Percentiles rank a stretch among this genome's conserved stretches.
phyloP scores from a whole-genome alignment of 53 echinoderm and acorn worm genomes.

The Arbacia lixula region DNA sequence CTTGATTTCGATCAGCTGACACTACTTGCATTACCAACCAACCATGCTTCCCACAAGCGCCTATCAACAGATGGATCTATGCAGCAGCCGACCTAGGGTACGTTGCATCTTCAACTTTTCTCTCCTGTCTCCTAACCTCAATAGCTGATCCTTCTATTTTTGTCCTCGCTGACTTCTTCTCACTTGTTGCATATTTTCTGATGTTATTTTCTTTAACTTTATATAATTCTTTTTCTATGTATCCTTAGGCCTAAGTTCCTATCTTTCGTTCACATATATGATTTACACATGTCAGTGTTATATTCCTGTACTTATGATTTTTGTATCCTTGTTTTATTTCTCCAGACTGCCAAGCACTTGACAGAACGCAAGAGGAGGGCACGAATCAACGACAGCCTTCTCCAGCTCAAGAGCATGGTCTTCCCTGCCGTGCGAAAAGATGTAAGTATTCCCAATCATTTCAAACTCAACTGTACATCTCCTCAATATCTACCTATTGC shows the following conservation, averaged over 20 bases:
- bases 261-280: not conserved
- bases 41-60: constrained; percentile 24
- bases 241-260: no score
- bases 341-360: constrained; percentile 93
- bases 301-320: not conserved
- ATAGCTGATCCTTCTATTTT: no score
- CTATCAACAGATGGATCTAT: constrained; percentile 23
- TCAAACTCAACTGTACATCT: not conserved
- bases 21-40: not conserved
- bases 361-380: constrained; percentile 90
- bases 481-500: not conserved
- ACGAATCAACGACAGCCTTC: constrained; percentile 93
- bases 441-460: constrained; percentile 59
- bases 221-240: not conserved
- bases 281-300: not conserved
- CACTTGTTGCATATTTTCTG: no score
- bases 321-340: not conserved
- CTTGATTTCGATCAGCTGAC: no score
- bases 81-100: constrained; percentile 46
- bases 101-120: no score
- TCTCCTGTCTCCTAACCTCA: no score
- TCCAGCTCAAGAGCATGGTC: constrained; percentile 87
- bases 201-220: no score
- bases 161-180: no score
- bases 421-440: constrained; percentile 88